phyloP scores from a whole-genome alignment of 2,797 vertebrate species.

The Sphaeramia orbicularis region DNA sequence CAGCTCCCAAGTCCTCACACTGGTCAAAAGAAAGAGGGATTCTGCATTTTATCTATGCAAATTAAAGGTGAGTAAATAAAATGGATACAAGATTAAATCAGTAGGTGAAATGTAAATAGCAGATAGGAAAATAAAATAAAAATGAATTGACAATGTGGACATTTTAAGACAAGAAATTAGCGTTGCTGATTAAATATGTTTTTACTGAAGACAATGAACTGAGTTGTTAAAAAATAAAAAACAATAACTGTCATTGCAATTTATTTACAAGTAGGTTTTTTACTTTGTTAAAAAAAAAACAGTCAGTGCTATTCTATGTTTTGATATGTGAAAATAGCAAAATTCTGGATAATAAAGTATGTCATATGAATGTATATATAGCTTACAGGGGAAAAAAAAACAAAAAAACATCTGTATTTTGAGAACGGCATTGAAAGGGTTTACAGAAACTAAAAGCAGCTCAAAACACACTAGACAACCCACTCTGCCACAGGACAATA shows the following conservation, averaged over 20 bases:
- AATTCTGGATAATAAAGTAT: constrained; percentile 1
- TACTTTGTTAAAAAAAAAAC: constrained; percentile 3
- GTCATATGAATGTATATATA: too few relatives aligned
- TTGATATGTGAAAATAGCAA: constrained; percentile 6
- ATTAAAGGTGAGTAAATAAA: constrained; percentile 43
- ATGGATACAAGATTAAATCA: constrained; percentile 9
- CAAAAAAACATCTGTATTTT: too few relatives aligned
- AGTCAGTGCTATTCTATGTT: not conserved
- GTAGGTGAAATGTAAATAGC: not conserved
- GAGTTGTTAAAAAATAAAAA: too few relatives aligned
- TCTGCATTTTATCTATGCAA: not conserved
- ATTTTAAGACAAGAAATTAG: not conserved
- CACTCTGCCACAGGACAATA: too few relatives aligned
- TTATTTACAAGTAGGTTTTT: not conserved
- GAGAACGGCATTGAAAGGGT: too few relatives aligned
- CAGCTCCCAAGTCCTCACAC: constrained; percentile 7
- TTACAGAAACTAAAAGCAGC: too few relatives aligned
- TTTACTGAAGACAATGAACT: not conserved
- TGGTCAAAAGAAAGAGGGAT: constrained; percentile 9
- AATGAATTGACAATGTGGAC: not conserved
- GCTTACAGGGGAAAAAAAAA: too few relatives aligned
- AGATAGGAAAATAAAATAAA: not conserved
- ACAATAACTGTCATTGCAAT: not conserved
- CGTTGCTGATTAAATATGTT: constrained; percentile 9
- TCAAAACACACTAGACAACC: too few relatives aligned